A percentile compares a stretch with the other conserved stretches of the same genome.
Evolutionary conservation across 2,888 invertebrate species (phyloP).

Genomic region (Coleophora deauratella): DNA sequence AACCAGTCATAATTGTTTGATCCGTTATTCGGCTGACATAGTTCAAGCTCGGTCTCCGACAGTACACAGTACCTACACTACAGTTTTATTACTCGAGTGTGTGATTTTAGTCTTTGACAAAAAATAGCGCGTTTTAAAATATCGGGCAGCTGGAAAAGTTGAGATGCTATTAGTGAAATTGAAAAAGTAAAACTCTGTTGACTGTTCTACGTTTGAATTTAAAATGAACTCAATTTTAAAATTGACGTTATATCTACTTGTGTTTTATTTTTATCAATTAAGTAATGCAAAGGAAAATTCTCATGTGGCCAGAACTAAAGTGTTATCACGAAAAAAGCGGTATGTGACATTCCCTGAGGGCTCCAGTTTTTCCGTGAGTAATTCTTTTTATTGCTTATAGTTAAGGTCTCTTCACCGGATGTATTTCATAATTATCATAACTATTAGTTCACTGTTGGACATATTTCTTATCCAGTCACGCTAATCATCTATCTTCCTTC

Average conservation of each 20-base stretch:
- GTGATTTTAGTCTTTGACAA: background rate
- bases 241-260: constrained; percentile 10
- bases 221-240: constrained; percentile 19
- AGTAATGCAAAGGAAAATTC: constrained; percentile 13
- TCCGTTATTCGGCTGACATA: constrained; percentile 15
- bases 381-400: constrained; percentile 8
- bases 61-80: no score
- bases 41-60: constrained; percentile 2
- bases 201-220: constrained; percentile 1
- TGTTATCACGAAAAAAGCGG: constrained; percentile 73
- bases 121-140: background rate
- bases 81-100: no score
- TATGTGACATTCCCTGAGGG: constrained; percentile 82
- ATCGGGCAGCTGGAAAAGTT: background rate
- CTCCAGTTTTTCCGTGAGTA: constrained; percentile 79
- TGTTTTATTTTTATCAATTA: constrained; percentile 22
- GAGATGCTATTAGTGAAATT: background rate
- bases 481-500: no score
- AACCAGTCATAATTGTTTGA: constrained; percentile 4
- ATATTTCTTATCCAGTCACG: no score
- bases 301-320: constrained; percentile 25
- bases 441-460: no score
- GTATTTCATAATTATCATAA: no score
- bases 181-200: background rate
- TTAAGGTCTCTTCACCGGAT: background rate